Base-by-base conservation (phyloP, 2,113 vertebrate genomes). In the Entomyzon cyanotis region DNA sequence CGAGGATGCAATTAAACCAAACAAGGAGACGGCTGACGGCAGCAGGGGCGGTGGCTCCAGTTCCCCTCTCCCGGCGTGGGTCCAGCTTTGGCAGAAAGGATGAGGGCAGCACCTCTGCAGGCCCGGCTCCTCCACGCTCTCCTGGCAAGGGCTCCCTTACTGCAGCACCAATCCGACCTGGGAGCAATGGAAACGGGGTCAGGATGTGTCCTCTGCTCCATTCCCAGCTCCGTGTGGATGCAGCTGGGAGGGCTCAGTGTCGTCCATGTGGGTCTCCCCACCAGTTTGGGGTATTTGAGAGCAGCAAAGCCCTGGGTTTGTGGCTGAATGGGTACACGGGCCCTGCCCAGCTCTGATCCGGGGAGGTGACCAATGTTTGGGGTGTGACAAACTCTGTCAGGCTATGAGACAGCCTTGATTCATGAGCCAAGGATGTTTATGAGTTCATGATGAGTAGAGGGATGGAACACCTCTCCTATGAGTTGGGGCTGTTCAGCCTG, bases 141-240 rank as follows among this genome's bases (percentile, higher is more conserved):
- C 95, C 94, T 93, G 94, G 95, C 95, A 92, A 95, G 97, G 94
- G 82, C 86, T 93, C 59, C 42, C 84, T 98, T 99, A 99, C 98
- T 99, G 99, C 97, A 99, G 96, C 96, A 99, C 99, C 98, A 99
- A 97, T 76, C 99, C 99, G 1, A 99, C 99, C 99, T 99, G 97
- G 44, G 87, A 76, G 68, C 58, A 93, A 85, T 0, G 21, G 62
- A 91, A 79, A 96, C 0, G 22, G 55, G 59, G 21, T 94, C 78
- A 89, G 5, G 31, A 19, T 3, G 41, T 4, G 50, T 4, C 64
- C 10, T 27, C 60, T 14, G 39, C 30, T 68, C 58, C 16, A 0
- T 8, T 11, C 12, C 25, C 3, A 4, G 35, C 52, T 67, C 27
- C 0, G 2, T 3, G 4, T 1, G 1, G 19, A 8, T 0, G 0